These are phyloP conservation scores for Vulpes vulpes DNA, from an alignment of 2,113 vertebrate genomes.

Conservation along the genomic window DNA sequence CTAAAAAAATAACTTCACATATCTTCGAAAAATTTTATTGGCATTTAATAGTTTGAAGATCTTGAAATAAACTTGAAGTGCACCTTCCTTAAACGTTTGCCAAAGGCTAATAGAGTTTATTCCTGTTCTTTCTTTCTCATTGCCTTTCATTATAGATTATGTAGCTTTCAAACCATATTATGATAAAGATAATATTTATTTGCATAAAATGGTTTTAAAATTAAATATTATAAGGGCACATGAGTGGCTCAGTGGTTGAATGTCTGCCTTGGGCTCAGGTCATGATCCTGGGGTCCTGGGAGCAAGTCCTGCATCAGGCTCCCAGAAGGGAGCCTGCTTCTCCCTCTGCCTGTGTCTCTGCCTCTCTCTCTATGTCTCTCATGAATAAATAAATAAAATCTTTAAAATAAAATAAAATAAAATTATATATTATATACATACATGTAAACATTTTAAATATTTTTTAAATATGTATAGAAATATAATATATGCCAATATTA, in stretches of 20 bases:
- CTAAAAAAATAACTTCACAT: not conserved
- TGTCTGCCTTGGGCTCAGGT: too few species aligned
- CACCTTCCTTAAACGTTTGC: not conserved
- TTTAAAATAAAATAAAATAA: too few species aligned
- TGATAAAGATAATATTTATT: not conserved
- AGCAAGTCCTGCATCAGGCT: too few species aligned
- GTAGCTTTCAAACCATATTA: not conserved
- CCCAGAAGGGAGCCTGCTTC: too few species aligned
- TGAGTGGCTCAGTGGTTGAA: too few species aligned
- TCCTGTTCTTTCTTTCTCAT: not conserved
- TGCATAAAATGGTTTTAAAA: not conserved
- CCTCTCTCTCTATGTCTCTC: too few species aligned
- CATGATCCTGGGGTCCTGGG: too few species aligned
- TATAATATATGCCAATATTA: not conserved
- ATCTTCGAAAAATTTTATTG: not conserved
- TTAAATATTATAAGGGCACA: not conserved
- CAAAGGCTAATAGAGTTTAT: not conserved
- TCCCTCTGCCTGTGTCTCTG: too few species aligned
- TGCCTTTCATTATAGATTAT: not conserved
- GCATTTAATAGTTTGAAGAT: not conserved
- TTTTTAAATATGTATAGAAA: not conserved
- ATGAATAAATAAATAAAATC: too few species aligned
- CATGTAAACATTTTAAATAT: not conserved
- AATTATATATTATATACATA: not conserved
- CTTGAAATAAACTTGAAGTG: not conserved